Conservation (phyloP, 2,888 invertebrate genomes). For the Holacanthella duospinosa region DNA sequence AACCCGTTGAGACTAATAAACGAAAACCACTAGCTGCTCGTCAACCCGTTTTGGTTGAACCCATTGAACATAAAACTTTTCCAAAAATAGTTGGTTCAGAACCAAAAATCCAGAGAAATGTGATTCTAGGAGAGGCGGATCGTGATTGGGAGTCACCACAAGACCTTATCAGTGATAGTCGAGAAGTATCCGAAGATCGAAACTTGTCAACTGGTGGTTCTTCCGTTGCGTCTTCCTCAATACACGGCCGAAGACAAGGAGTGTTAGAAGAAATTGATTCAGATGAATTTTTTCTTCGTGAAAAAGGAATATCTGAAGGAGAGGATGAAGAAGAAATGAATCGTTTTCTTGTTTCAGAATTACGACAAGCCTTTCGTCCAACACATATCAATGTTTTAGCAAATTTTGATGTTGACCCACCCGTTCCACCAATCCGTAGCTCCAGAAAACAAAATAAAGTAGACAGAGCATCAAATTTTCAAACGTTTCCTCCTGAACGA, state of each 20-base stretch:
- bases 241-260: constrained; percentile 25
- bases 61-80: no score
- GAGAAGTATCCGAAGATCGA: constrained; percentile 34
- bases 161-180: constrained; percentile 28
- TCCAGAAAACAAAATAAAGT: constrained; percentile 34
- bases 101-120: constrained; percentile 19
- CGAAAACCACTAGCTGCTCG: no score
- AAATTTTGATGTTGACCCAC: constrained; percentile 51
- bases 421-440: constrained; percentile 21
- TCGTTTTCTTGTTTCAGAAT: constrained; percentile 64
- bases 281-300: constrained; percentile 74
- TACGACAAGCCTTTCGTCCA: constrained; percentile 61
- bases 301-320: constrained; percentile 59
- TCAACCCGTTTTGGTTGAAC: no score
- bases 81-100: constrained; percentile 4
- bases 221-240: constrained; percentile 27
- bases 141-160: constrained; percentile 36
- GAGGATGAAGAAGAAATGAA: constrained; percentile 70
- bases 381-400: constrained; percentile 41
- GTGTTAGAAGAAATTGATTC: constrained; percentile 76
- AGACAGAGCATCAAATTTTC: constrained; percentile 25
- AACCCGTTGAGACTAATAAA: no score
- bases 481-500: constrained; percentile 37
- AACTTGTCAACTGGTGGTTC: constrained; percentile 30
- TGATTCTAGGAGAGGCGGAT: constrained; percentile 30